Percentiles rank a stretch among this genome's conserved stretches.
phyloP scores from a whole-genome alignment of 2,888 invertebrate genomes.

The Trichogramma dendrolimi region DNA sequence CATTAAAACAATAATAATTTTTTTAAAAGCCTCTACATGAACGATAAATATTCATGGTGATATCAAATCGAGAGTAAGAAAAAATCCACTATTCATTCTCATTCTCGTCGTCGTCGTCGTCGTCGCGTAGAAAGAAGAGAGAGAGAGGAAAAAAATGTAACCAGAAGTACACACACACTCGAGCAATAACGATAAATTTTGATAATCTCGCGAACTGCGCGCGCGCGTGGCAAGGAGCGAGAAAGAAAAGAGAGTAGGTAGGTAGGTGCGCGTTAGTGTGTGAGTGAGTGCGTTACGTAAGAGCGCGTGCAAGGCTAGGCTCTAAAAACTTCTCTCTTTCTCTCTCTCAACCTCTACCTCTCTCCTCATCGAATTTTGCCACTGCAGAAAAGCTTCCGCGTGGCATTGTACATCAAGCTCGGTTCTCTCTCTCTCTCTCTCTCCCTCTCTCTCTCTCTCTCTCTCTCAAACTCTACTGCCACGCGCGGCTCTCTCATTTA shows the following conservation, averaged over 20 bases:
- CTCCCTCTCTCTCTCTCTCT: neutral
- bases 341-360: neutral
- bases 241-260: neutral
- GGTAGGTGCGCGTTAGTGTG: neutral
- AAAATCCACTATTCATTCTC: too few species aligned
- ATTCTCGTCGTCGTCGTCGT: too few species aligned
- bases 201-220: conserved; percentile 12
- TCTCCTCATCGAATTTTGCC: neutral
- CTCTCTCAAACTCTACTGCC: neutral
- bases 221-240: neutral
- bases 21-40: too few species aligned
- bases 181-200: conserved; percentile 27
- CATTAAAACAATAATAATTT: too few species aligned
- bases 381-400: neutral
- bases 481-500: conserved; percentile 18
- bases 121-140: too few species aligned
- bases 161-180: neutral
- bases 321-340: too few species aligned
- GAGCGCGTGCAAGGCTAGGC: too few species aligned
- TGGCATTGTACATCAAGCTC: neutral
- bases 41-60: too few species aligned
- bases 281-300: neutral
- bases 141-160: too few species aligned
- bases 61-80: too few species aligned
- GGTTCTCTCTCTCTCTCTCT: neutral